phyloP scores from a whole-genome alignment of 2,888 invertebrate genomes.

The Odontothrips loti region DNA sequence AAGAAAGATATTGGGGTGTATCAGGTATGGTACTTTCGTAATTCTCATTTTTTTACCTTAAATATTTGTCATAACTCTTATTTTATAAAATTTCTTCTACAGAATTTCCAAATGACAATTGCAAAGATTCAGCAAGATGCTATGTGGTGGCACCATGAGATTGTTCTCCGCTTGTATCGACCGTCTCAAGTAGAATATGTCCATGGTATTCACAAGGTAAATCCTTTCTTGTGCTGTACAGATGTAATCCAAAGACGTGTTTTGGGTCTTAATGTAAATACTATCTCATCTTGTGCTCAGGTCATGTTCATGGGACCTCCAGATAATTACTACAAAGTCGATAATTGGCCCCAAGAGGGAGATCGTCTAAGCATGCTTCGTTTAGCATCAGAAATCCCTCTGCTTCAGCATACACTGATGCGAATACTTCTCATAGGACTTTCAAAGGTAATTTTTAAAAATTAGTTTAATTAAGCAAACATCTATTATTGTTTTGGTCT shows the following conservation, averaged over 20 bases:
- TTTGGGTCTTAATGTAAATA: background rate
- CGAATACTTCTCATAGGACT: conserved; percentile 78
- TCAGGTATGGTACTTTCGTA: background rate
- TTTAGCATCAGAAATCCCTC: conserved; percentile 81
- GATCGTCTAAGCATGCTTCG: conserved; percentile 75
- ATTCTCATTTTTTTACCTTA: background rate
- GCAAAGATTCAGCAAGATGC: conserved; percentile 74
- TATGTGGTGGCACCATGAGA: conserved; percentile 82
- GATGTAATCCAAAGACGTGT: conserved; percentile 28
- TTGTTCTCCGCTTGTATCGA: conserved; percentile 68
- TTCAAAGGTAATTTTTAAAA: conserved; percentile 52
- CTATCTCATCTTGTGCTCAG: conserved; percentile 38
- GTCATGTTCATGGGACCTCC: conserved; percentile 68
- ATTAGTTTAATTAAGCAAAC: background rate
- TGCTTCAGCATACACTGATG: conserved; percentile 78
- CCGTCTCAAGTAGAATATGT: conserved; percentile 68
- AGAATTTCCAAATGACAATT: conserved; percentile 46
- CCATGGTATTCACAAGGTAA: conserved; percentile 70
- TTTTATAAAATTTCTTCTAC: background rate
- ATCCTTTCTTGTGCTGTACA: conserved; percentile 36
- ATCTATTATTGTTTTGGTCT: no score
- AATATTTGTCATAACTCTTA: no score
- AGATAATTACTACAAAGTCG: conserved; percentile 77
- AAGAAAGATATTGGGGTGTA: conserved; percentile 47
- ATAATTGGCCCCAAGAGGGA: conserved; percentile 89